These are phyloP conservation scores for Terrapene triunguis DNA, from an alignment of 2,113 vertebrate genomes.

Conservation along the genomic window DNA sequence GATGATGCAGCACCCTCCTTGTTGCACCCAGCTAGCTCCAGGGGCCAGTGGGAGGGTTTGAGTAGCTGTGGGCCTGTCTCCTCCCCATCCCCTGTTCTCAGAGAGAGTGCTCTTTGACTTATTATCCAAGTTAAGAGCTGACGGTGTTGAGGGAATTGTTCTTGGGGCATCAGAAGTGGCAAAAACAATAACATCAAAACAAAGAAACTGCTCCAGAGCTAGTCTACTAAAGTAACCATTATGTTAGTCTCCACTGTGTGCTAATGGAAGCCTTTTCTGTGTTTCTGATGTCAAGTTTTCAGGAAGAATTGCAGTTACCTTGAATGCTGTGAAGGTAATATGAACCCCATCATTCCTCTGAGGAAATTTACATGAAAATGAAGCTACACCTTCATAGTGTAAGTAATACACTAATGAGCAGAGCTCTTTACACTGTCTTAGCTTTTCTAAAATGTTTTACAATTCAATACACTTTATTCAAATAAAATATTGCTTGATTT, in stretches of 20 bases:
- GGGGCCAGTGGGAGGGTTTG: neutral
- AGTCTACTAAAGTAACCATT: neutral
- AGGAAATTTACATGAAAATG: slow-evolving; percentile 63
- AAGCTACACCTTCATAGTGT: slow-evolving; percentile 58
- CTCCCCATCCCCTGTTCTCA: neutral
- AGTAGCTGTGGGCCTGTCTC: neutral
- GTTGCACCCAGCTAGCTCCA: neutral
- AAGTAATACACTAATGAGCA: slow-evolving; percentile 67
- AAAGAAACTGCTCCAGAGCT: neutral
- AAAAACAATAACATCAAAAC: neutral
- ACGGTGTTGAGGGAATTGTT: neutral
- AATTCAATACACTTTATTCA: slow-evolving; percentile 70
- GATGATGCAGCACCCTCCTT: neutral
- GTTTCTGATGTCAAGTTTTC: slow-evolving; percentile 1
- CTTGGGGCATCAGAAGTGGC: neutral
- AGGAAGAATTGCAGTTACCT: slow-evolving; percentile 42
- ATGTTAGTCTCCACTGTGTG: neutral
- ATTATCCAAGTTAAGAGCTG: neutral
- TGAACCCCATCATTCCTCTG: slow-evolving; percentile 42
- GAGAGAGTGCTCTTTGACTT: neutral
- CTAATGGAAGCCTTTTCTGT: neutral
- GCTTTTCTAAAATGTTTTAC: slow-evolving; percentile 61
- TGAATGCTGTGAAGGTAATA: slow-evolving; percentile 32
- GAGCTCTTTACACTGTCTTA: slow-evolving; percentile 60
- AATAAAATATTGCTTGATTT: slow-evolving; percentile 44